Conservation (phyloP, 2,888 invertebrate genomes). For the Marasmarcha lunaedactyla region DNA sequence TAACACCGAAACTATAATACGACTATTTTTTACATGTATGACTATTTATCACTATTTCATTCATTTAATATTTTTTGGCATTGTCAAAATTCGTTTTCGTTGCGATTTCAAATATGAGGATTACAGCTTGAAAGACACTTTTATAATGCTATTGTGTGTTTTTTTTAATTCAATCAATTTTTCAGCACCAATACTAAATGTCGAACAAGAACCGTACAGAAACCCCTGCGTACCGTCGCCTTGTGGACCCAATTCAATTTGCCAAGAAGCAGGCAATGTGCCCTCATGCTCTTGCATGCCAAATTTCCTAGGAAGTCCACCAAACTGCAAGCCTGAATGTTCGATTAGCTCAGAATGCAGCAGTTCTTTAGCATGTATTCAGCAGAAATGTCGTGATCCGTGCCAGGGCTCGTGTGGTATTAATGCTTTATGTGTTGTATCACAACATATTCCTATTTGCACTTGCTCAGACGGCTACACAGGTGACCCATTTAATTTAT, state of each 20-base stretch:
- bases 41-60: too few relatives aligned
- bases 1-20: too few relatives aligned
- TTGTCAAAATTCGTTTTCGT: too few relatives aligned
- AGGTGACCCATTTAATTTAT: slow-evolving; percentile 74
- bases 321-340: slow-evolving; percentile 79
- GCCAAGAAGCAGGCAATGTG: slow-evolving; percentile 66
- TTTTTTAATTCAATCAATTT: too few relatives aligned
- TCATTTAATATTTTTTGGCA: too few relatives aligned
- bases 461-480: slow-evolving; percentile 76
- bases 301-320: slow-evolving; percentile 73
- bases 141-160: too few relatives aligned
- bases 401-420: slow-evolving; percentile 79
- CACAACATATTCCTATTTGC: slow-evolving; percentile 81
- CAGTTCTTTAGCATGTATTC: slow-evolving; percentile 75
- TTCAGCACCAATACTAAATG: slow-evolving; percentile 54
- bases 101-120: too few relatives aligned
- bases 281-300: slow-evolving; percentile 75
- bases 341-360: slow-evolving; percentile 78
- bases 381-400: slow-evolving; percentile 79
- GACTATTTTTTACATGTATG: too few relatives aligned
- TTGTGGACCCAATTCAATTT: slow-evolving; percentile 79
- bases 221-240: slow-evolving; percentile 74
- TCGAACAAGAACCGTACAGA: slow-evolving; percentile 53
- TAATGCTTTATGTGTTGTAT: slow-evolving; percentile 71
- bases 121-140: too few relatives aligned